Evolutionary conservation across 2,797 vertebrate species (phyloP), one percentile per base, ranked within the genome.

Genomic region (Amazona ochrocephala): DNA sequence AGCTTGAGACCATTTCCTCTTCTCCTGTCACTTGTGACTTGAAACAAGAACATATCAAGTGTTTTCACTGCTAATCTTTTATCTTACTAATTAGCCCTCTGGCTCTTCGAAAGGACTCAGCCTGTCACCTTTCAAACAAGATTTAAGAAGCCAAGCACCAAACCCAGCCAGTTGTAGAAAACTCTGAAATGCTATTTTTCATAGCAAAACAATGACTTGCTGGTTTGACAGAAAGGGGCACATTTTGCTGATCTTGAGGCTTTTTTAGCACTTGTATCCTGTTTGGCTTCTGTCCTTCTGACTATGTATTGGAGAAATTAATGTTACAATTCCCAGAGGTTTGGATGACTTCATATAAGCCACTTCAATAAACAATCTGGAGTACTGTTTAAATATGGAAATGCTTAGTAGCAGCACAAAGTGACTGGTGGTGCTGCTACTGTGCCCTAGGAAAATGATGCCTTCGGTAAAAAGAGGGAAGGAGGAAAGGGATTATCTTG

Each of bases 321-420:
- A 62, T 56, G 50, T 87, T 89, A 84, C 0, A 1, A 89, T 91
- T 89, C 89, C 81, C 86, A 87, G 91, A 84, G 51, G 48, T 84
- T 92, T 4, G 24, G 82, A 93, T 92, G n/a, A 34, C 15, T 60
- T 60, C n/a, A 34, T 60, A 37, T 60, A 60, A 60, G 56, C 56
- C 56, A 60, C 10, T 60, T 91, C 87, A 95, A 84, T 93, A 92
- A 96, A 88, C 77, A 81, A 58, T 67, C 74, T 73, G 72, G 81
- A 87, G 81, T 66, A 27, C 83, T 91, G 80, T 85, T 94, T 93
- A 96, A 95, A 91, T 81, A 79, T 51, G 85, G 78, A 94, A 94
- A 94, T 9, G 50, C 84, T 91, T 47, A 22, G 58, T 1, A 93
- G 67, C 70, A 45, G 72, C 56, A 66, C n/a, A 19, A 62, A 95